Evolutionary conservation across 1,140 invertebrate species (phyloP), one percentile per base, ranked within the genome.

Genomic region (Eriosoma lanigerum): DNA sequence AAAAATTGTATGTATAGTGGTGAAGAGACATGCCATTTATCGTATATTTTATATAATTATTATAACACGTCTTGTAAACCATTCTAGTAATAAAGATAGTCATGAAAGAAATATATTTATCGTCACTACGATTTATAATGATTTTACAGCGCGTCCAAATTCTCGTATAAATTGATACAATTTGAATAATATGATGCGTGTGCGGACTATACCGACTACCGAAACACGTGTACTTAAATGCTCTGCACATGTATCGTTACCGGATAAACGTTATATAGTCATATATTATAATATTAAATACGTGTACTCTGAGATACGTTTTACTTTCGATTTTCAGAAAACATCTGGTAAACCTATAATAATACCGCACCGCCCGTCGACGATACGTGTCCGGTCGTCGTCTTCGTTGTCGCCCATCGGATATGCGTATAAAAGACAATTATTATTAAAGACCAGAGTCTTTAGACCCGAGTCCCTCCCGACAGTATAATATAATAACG

Each of bases 241-340:
- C 32, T 68, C n/a, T 24, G 38, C 64, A 46, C 64, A 44, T 46
- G 64, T 44, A 68, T 68, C 64, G 38, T 46, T 44, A 13, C 44
- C 38, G 60, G 26, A 62, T 21, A 24, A 21, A 46, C n/a, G 44
- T 68, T 12, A 46, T 44, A 5, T 46, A 46, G 3, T 64, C 17
- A 10, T 62, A 19, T 62, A 62, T 3, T 29, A 32, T 32, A 32
- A 15, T 32, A 24, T 60, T 29, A 10, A 64, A 44, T 48, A 46
- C 24, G 66, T 17, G n/a, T n/a, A n/a, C n/a, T n/a, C n/a, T n/a
- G n/a, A n/a, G n/a, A n/a, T n/a, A 44, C n/a, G 32, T 68, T 26
- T 68, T 68, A 48, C 66, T 48, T 46, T 68, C 38, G 66, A 48
- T 68, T 48, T 68, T n/a, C 21, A 26, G 21, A 46, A 48, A 68